Base-by-base conservation (phyloP, 2,888 invertebrate species). In the Malthinus flaveolus region DNA sequence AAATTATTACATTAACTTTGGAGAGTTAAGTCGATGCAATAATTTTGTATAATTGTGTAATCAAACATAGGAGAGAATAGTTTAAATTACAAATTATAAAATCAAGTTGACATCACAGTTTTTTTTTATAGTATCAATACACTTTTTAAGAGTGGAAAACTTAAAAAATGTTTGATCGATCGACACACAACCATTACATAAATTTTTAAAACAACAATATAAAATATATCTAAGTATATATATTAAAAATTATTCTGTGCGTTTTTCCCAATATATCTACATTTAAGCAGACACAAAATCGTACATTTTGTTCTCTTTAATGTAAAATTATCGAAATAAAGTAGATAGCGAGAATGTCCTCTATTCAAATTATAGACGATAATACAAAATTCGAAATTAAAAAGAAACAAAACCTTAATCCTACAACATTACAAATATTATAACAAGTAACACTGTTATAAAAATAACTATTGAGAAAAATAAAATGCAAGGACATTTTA, bases 221-320 rank as follows among this genome's bases (percentile, higher is more conserved):
- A 75, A 74, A 74, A 75, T 73, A 72, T 73, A 65, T 61, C 69
- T 23, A 23, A 23, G 23, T 23, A 23, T 23, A 23, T 23, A 23
- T 68, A 64, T 64, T 66, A 67, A 66, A 66, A 58, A 63, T 60
- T 67, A 61, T 63, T 67, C 65, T 75, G 74, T 75, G 74, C 73
- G 73, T 68, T 64, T 23, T 75, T 74, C 76, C 75, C 76, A 76
- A 78, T 77, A 77, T 78, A 78, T 76, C 76, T 77, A 76, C 76
- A 77, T 73, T 76, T 73, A 75, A 70, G 69, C 59, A 54, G 53
- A 49, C 46, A 54, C 53, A 47, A 52, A 54, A 45, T 35, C 42
- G 50, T 54, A 54, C 15, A 42, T 15, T 9, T 13, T 42, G 23
- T 23, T 23, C 23, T 23, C 23, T 51, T 57, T 57, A 66, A 55